Evolutionary conservation across 2,797 vertebrate species (phyloP).

Genomic region (Esox lucius): DNA sequence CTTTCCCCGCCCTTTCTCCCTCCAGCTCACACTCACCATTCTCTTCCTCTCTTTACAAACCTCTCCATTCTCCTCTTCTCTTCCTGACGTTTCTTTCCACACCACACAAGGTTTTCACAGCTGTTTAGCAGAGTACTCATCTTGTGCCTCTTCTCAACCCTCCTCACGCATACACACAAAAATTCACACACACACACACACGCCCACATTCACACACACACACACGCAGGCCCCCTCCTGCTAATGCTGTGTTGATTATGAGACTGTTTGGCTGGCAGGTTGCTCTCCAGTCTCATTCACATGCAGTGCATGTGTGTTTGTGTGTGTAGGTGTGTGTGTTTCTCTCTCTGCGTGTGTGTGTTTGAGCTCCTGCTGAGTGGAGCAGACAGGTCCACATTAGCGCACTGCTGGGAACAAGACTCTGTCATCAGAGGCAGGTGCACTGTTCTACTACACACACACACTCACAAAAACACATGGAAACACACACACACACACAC

Average conservation of each 20-base stretch:
- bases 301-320: conserved; percentile 59
- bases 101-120: too few relatives aligned
- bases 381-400: conserved; percentile 76
- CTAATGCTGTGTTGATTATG: conserved; percentile 79
- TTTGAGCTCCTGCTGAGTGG: conserved; percentile 52
- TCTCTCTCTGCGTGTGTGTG: neutral
- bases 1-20: too few relatives aligned
- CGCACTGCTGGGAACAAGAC: conserved; percentile 68
- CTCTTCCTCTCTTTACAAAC: neutral
- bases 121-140: neutral
- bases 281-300: conserved; percentile 72
- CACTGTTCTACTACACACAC: conserved; percentile 45
- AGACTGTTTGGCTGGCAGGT: conserved; percentile 73
- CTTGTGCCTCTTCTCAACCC: conserved; percentile 27
- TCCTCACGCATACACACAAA: conserved; percentile 14
- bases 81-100: neutral
- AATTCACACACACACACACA: conserved; percentile 33
- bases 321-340: neutral
- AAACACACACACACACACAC: conserved; percentile 1
- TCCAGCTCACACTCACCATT: too few relatives aligned
- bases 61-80: neutral
- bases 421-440: conserved; percentile 65
- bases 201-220: conserved; percentile 47
- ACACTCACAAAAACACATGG: conserved; percentile 40
- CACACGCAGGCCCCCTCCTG: conserved; percentile 49